A percentile compares a stretch with the other conserved stretches of the same genome.
phyloP scores from a whole-genome alignment of 2,888 invertebrate species.

The Tanytarsus gracilentus region DNA sequence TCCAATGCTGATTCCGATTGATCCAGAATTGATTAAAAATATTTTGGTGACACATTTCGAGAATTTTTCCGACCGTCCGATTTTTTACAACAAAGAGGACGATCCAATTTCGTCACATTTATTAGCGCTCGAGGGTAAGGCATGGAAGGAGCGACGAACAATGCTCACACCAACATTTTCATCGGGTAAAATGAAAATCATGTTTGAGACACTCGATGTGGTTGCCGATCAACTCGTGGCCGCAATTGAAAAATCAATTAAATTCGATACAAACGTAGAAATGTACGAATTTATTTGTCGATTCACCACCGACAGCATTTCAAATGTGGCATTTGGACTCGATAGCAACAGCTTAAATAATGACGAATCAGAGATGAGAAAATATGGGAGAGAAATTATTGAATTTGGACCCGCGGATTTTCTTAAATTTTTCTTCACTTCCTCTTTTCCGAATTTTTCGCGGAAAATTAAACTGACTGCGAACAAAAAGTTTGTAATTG shows the following conservation, averaged over 20 bases:
- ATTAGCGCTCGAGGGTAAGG: constrained; percentile 44
- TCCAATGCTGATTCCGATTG: constrained; percentile 31
- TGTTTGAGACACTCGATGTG: constrained; percentile 38
- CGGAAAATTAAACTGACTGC: neutral
- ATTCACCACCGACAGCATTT: constrained; percentile 47
- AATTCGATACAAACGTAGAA: constrained; percentile 35
- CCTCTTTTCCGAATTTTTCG: neutral
- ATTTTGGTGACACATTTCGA: constrained; percentile 40
- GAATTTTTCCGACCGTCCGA: constrained; percentile 10
- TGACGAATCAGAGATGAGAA: neutral
- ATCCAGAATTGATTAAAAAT: constrained; percentile 37
- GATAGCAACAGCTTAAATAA: constrained; percentile 37
- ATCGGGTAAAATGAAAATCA: constrained; percentile 45
- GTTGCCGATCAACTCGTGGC: neutral
- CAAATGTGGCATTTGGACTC: constrained; percentile 45
- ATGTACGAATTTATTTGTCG: constrained; percentile 41
- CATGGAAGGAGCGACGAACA: constrained; percentile 44
- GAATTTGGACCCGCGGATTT: neutral
- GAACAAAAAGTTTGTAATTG: constrained; percentile 34
- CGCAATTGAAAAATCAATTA: constrained; percentile 35
- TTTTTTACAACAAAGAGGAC: neutral
- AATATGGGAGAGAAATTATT: neutral
- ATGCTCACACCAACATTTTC: constrained; percentile 46
- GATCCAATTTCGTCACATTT: neutral
- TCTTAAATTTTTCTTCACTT: neutral